These are phyloP conservation scores for Mus spicilegus DNA, from an alignment of 2,113 vertebrate genomes.

Conservation along the genomic window DNA sequence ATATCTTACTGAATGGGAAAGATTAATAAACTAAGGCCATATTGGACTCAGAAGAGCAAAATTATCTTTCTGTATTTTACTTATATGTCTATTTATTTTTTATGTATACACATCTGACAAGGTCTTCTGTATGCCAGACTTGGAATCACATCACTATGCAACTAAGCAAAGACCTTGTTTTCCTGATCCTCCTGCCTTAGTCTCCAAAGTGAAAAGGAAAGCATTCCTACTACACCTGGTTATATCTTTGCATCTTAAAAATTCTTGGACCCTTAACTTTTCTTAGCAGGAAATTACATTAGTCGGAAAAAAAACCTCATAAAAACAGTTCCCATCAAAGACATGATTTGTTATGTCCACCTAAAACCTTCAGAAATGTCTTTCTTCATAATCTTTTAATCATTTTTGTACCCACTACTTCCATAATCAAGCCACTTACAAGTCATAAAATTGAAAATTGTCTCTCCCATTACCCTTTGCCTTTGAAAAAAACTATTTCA, in stretches of 20 bases:
- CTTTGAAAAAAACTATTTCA: background rate
- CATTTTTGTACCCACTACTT: slow-evolving; percentile 11
- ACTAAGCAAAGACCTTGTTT: background rate
- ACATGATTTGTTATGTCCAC: background rate
- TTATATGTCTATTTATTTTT: background rate
- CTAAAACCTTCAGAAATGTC: background rate
- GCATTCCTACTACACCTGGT: too few relatives aligned
- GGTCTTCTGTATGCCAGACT: background rate
- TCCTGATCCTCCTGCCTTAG: too few relatives aligned
- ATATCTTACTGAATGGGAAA: background rate
- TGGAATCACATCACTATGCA: background rate
- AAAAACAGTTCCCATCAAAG: background rate
- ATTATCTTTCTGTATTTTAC: background rate
- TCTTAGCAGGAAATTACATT: slow-evolving; percentile 19
- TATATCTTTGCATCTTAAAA: background rate
- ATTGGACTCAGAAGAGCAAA: background rate
- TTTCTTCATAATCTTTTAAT: slow-evolving; percentile 5
- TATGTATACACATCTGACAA: background rate
- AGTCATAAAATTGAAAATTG: slow-evolving; percentile 43
- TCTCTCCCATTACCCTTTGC: background rate
- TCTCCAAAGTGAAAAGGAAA: background rate
- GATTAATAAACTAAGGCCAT: background rate
- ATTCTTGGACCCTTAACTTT: background rate
- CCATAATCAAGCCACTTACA: slow-evolving; percentile 31
- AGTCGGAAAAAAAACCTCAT: background rate